phyloP scores from a whole-genome alignment of 1,140 invertebrate genomes.

The Drosophila sp. region DNA sequence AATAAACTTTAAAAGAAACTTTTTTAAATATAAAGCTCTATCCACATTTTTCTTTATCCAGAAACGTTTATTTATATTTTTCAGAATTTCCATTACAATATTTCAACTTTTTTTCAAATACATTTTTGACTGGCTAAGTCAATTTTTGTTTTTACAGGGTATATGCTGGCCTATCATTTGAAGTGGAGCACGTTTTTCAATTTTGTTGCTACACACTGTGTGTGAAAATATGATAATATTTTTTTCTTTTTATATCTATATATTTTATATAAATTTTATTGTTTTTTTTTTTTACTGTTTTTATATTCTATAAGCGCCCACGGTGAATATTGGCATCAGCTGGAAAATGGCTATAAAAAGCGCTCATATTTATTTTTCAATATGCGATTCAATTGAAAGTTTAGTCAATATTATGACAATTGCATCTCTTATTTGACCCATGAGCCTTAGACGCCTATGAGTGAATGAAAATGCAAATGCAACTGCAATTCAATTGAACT shows the following conservation, averaged over 20 bases:
- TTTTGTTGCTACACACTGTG: constrained; percentile 32
- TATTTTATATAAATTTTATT: background rate
- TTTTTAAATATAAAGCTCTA: too few species aligned
- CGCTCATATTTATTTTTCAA: constrained; percentile 56
- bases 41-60: too few species aligned
- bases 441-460: background rate
- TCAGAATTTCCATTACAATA: too few species aligned
- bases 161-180: background rate
- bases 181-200: background rate
- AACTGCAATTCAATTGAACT: constrained; percentile 29
- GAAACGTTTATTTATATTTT: too few species aligned
- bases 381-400: constrained; percentile 53
- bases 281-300: background rate
- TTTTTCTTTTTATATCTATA: constrained; percentile 14
- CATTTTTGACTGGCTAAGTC: too few species aligned
- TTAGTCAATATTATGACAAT: constrained; percentile 58
- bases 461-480: constrained; percentile 21
- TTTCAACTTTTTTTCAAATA: too few species aligned
- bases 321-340: constrained; percentile 2
- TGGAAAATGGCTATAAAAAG: constrained; percentile 26
- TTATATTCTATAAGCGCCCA: constrained; percentile 11
- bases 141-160: too few species aligned
- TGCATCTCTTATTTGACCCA: constrained; percentile 24
- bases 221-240: constrained; percentile 66
- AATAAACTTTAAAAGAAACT: too few species aligned